Evolutionary conservation across 2,888 invertebrate genomes (phyloP), one percentile per base, ranked within the genome.

Genomic region (Aphodius granarius): DNA sequence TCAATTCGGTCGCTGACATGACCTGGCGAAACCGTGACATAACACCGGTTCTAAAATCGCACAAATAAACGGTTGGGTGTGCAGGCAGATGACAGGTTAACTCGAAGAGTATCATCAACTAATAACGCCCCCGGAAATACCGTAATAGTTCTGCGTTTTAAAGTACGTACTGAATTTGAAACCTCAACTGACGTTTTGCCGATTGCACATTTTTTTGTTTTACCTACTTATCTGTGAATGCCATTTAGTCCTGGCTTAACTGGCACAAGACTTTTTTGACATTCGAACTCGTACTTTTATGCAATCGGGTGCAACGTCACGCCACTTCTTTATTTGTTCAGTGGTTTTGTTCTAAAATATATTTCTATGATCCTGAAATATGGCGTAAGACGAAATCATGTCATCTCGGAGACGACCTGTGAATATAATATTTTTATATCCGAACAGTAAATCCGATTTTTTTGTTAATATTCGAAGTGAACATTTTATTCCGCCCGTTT

Each of bases 401-500:
- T 13, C 43, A 43, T 43, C 43, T 43, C 1, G 1, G 43, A 43
- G 43, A 43, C 13, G 6, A 43, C 43, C 43, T 43, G 43, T 43
- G 43, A 43, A 43, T 43, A 43, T 43, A 43, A 43, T 43, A 43
- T 43, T 43, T 43, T 43, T 43, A 43, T 13, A 13, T 2, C 43
- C 3, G 1, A 13, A 13, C 13, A 43, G 43, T 43, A 43, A 43
- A 43, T 43, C 43, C 43, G 43, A 43, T 43, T 43, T 43, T 43
- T 43, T 43, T 43, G 43, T 43, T 43, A 43, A 43, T 43, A 43
- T 43, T 43, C 6, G 43, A 43, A 43, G 43, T 43, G 43, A 43
- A 43, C 43, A 78, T 78, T 78, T 76, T 78, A 76, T 77, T 78
- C 74, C 78, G 75, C 76, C 43, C 43, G 43, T 43, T 78, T 77